These are phyloP conservation scores for Ametastegia equiseti DNA, from an alignment of 2,888 invertebrate genomes.

Conservation along the genomic window DNA sequence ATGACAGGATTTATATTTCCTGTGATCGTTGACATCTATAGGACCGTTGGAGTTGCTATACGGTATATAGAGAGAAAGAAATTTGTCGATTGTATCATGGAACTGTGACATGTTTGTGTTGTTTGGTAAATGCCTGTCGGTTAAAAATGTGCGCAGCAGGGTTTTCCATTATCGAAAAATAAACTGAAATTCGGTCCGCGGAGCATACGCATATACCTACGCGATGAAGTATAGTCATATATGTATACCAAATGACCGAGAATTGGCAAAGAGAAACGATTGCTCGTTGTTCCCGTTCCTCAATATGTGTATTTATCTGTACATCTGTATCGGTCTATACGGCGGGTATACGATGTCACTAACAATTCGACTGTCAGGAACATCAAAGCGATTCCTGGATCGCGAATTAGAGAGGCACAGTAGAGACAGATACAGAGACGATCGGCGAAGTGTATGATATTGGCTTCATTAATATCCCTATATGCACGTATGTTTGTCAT, in stretches of 20 bases:
- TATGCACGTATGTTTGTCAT: neutral
- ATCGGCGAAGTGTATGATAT: neutral
- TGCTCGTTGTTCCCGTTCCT: neutral
- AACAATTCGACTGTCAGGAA: constrained; percentile 34
- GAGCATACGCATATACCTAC: no score
- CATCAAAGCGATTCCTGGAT: constrained; percentile 26
- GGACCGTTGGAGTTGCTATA: neutral
- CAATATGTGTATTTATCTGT: neutral
- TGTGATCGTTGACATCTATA: neutral
- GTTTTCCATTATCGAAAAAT: constrained; percentile 19
- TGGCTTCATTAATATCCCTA: neutral
- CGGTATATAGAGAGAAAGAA: neutral
- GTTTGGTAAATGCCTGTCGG: neutral
- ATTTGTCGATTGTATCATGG: neutral
- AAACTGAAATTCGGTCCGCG: neutral
- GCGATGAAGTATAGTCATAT: neutral
- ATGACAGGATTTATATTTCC: neutral
- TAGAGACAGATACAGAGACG: neutral
- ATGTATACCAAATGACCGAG: neutral
- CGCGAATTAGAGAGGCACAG: neutral
- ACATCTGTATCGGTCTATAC: neutral
- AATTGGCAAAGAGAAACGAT: constrained; percentile 15
- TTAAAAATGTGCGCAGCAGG: neutral
- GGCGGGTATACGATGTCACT: neutral
- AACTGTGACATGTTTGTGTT: neutral